Base-by-base conservation (phyloP, 2,888 invertebrate species). In the Melangyna quadrimaculata region DNA sequence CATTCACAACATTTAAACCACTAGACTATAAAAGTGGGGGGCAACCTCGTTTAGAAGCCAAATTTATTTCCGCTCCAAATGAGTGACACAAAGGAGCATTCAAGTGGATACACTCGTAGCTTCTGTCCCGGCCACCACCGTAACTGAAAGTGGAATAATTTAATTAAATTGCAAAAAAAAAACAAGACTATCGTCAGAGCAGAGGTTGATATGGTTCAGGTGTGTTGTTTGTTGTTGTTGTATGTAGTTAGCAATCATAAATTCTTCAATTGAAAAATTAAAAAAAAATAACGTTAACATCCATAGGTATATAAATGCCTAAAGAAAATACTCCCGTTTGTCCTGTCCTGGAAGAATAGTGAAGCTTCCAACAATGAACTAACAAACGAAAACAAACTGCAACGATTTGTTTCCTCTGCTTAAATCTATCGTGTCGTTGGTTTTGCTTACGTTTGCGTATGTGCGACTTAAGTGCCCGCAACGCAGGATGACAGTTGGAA, bases 1-100 rank as follows among this genome's bases (percentile, higher is more conserved):
- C 57, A 63, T 65, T 55, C 63, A 53, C 22, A 40, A n/a, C 7
- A 22, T 10, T 43, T 59, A 19, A 24, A 19, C 37, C 40, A 40
- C 12, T 3, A 17, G 6, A 40, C 17, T 10, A 8, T n/a, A 14
- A 27, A 3, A 3, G 3, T 14, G 5, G 12, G 1, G 9, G 9
- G 17, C 40, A 29, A 24, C 27, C 65, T 81, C 75, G 77, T 81
- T 70, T 65, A 63, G 75, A 45, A 17, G 22, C 35, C 5, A 51
- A 81, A 77, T 81, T 71, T 81, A 81, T 81, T 81, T 81, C 65
- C 57, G 77, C 57, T 77, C 73, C 65, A 81, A 81, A 81, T 81
- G 81, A 81, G 35, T 77, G 63, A 29, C 71, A 81, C 65, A 81
- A 81, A 59, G 65, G 69, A 69, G 61, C 69, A 70, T 51, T 43